Conservation (phyloP, 2,888 invertebrate genomes). For the Conistra vaccinii region DNA sequence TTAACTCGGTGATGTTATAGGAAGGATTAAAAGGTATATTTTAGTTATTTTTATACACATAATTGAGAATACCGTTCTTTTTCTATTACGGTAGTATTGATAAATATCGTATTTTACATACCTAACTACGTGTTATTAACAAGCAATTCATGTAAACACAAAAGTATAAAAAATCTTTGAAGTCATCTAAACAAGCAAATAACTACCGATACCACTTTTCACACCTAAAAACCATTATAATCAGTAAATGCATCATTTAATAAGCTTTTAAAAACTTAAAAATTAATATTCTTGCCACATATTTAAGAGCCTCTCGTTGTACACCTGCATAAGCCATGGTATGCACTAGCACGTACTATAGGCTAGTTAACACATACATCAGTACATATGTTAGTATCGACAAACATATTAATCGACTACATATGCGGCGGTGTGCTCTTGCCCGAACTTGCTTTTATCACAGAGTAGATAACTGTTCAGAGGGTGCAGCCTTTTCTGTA, state of each 20-base stretch:
- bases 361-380: conserved; percentile 83
- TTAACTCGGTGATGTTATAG: conserved; percentile 18
- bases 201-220: conserved; percentile 9
- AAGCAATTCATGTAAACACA: not conserved
- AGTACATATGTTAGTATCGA: conserved; percentile 80
- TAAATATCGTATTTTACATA: conserved; percentile 7
- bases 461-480: conserved; percentile 58
- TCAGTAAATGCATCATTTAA: conserved; percentile 55
- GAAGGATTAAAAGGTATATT: conserved; percentile 29
- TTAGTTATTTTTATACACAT: not conserved
- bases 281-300: conserved; percentile 65
- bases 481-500: not conserved
- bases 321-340: conserved; percentile 75
- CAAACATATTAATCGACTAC: conserved; percentile 76
- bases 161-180: not conserved
- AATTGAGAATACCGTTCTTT: conserved; percentile 12
- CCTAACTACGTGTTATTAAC: not conserved
- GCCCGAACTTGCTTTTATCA: conserved; percentile 57
- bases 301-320: conserved; percentile 66
- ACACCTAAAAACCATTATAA: conserved; percentile 23
- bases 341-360: conserved; percentile 74
- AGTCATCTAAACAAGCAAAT: conserved; percentile 1
- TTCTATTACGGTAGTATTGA: conserved; percentile 11
- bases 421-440: conserved; percentile 65
- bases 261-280: conserved; percentile 62